Evolutionary conservation across 2,888 invertebrate genomes (phyloP).

Genomic region (Lycaena phlaeas): DNA sequence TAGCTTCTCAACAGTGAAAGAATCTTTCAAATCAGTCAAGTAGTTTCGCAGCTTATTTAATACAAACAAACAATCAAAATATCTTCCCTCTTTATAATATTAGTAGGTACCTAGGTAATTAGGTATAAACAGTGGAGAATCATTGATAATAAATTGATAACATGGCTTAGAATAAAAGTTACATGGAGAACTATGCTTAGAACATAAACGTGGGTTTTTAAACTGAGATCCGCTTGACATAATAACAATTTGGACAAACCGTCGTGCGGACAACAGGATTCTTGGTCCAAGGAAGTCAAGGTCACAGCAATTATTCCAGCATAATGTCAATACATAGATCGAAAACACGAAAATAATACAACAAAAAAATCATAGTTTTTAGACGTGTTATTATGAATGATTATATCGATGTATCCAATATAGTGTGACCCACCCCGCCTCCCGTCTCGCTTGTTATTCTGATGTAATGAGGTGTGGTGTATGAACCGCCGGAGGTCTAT

Average conservation of each 20-base stretch:
- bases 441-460: slow-evolving; percentile 15
- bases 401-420: slow-evolving; percentile 44
- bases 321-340: slow-evolving; percentile 65
- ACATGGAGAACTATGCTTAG: too few species aligned
- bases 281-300: slow-evolving; percentile 14
- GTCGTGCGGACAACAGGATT: slow-evolving; percentile 19
- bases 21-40: too few species aligned
- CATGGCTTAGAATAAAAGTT: too few species aligned
- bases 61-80: too few species aligned
- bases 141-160: too few species aligned
- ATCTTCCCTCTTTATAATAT: too few species aligned
- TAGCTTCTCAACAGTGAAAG: too few species aligned
- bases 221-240: not conserved
- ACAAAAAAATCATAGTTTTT: slow-evolving; percentile 54
- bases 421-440: slow-evolving; percentile 29
- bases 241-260: slow-evolving; percentile 9
- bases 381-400: slow-evolving; percentile 57
- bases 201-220: not conserved
- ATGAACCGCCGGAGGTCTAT: slow-evolving; percentile 25
- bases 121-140: too few species aligned
- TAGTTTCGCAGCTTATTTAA: too few species aligned
- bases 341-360: slow-evolving; percentile 43
- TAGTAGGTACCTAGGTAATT: too few species aligned
- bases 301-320: slow-evolving; percentile 35
- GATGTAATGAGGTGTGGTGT: slow-evolving; percentile 23